Evolutionary conservation across 2,888 invertebrate species (phyloP).

Genomic region (Acanthacorydalis orientalis): DNA sequence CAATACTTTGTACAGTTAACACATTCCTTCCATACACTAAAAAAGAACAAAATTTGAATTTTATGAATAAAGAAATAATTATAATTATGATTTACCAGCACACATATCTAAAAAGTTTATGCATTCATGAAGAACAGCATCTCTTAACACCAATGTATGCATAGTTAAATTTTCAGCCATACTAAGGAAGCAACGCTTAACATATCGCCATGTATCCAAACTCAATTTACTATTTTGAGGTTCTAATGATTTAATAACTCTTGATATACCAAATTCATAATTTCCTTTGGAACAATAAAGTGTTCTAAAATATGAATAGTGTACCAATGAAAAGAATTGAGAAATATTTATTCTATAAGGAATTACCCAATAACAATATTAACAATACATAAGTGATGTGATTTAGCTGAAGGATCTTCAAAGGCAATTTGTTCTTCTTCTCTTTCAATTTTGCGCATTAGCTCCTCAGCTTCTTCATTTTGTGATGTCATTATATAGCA

Average conservation of each 20-base stretch:
- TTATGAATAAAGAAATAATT: neutral
- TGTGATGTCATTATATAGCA: slow-evolving; percentile 98
- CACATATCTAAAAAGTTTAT: slow-evolving; percentile 80
- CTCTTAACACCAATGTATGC: slow-evolving; percentile 75
- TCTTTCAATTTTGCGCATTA: slow-evolving; percentile 97
- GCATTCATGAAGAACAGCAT: slow-evolving; percentile 75
- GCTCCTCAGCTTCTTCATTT: slow-evolving; percentile 95
- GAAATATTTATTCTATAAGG: neutral
- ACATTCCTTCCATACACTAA: slow-evolving; percentile 70
- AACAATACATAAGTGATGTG: slow-evolving; percentile 92
- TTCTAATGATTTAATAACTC: slow-evolving; percentile 92
- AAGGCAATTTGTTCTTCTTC: slow-evolving; percentile 89
- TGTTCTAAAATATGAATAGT: slow-evolving; percentile 37
- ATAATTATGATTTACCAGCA: slow-evolving; percentile 37
- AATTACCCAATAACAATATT: slow-evolving; percentile 88
- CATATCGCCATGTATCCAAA: slow-evolving; percentile 97
- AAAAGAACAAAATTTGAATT: slow-evolving; percentile 15
- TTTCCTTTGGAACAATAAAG: slow-evolving; percentile 97
- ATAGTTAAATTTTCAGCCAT: slow-evolving; percentile 80
- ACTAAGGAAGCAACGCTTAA: slow-evolving; percentile 90
- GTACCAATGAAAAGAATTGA: neutral
- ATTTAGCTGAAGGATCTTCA: slow-evolving; percentile 85
- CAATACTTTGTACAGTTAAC: slow-evolving; percentile 57
- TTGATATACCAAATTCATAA: slow-evolving; percentile 95
- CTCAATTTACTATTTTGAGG: slow-evolving; percentile 89